Percentiles rank a stretch among this genome's conserved stretches.
These are phyloP conservation scores for Sericinus montela DNA, from an alignment of 2,888 invertebrate species.

Conservation along the genomic window DNA sequence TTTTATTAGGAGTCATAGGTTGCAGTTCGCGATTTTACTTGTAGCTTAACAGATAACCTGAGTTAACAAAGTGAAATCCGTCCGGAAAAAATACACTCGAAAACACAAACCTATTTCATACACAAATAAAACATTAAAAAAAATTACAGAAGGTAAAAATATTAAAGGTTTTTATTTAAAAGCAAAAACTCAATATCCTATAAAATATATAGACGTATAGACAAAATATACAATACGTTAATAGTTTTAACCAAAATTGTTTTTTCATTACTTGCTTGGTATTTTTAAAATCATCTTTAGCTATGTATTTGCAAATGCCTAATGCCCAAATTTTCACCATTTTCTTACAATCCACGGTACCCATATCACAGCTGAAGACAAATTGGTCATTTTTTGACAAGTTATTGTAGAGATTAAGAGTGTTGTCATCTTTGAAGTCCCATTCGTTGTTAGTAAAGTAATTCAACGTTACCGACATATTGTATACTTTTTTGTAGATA, in stretches of 20 bases:
- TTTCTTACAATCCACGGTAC: not conserved
- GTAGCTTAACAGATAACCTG: too few species aligned
- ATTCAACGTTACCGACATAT: not conserved
- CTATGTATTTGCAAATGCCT: conserved; percentile 6
- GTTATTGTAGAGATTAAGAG: not conserved
- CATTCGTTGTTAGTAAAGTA: conserved; percentile 5
- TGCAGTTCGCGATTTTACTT: too few species aligned
- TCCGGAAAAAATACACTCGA: too few species aligned
- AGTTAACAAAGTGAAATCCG: too few species aligned
- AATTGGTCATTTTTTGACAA: not conserved
- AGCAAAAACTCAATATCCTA: not conserved
- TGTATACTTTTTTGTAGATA: conserved; percentile 1
- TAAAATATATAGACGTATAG: not conserved
- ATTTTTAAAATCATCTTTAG: not conserved
- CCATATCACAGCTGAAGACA: conserved; percentile 7
- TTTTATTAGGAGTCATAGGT: too few species aligned
- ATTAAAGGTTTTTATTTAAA: too few species aligned
- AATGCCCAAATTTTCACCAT: not conserved
- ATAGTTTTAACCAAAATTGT: conserved; percentile 9
- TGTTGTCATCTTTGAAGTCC: conserved; percentile 8
- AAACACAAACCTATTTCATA: too few species aligned
- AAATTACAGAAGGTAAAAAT: too few species aligned
- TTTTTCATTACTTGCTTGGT: not conserved
- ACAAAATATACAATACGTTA: conserved; percentile 4
- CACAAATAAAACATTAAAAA: too few species aligned